Percentiles rank a stretch among this genome's conserved stretches.
Evolutionary conservation across 2,797 vertebrate species (phyloP).

Genomic region (Acipenser transmontanus): DNA sequence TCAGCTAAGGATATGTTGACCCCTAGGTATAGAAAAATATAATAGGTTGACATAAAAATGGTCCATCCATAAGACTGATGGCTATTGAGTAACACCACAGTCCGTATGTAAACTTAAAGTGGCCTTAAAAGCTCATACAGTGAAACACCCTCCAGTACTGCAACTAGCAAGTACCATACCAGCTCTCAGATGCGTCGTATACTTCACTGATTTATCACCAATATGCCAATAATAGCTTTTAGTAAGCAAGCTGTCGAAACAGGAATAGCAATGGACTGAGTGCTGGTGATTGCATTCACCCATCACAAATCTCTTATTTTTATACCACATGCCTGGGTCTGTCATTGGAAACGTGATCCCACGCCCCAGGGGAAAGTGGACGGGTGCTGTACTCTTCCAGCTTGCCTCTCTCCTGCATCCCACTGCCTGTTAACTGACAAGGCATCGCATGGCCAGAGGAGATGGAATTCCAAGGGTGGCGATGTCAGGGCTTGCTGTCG

Average conservation of each 20-base stretch:
- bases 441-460: conserved; percentile 23
- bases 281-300: conserved; percentile 9
- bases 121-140: background rate
- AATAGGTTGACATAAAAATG: too few relatives aligned
- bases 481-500: conserved; percentile 24
- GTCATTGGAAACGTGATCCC: conserved; percentile 18
- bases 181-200: background rate
- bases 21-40: too few relatives aligned
- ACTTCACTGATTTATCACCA: conserved; percentile 14
- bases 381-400: background rate
- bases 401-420: conserved; percentile 9
- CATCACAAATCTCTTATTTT: conserved; percentile 14
- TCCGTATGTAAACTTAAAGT: background rate
- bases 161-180: background rate
- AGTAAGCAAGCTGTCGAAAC: conserved; percentile 9
- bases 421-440: conserved; percentile 25
- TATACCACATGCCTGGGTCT: conserved; percentile 21
- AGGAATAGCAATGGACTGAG: conserved; percentile 15
- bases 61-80: too few relatives aligned
- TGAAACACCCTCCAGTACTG: conserved; percentile 1
- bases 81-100: background rate
- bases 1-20: too few relatives aligned
- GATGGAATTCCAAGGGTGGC: conserved; percentile 23
- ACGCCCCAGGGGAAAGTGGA: conserved; percentile 2
- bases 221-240: conserved; percentile 14